Percentiles rank a stretch among this genome's conserved stretches.
Conservation (phyloP, 2,888 invertebrate species). For the Zygaena filipendulae region DNA sequence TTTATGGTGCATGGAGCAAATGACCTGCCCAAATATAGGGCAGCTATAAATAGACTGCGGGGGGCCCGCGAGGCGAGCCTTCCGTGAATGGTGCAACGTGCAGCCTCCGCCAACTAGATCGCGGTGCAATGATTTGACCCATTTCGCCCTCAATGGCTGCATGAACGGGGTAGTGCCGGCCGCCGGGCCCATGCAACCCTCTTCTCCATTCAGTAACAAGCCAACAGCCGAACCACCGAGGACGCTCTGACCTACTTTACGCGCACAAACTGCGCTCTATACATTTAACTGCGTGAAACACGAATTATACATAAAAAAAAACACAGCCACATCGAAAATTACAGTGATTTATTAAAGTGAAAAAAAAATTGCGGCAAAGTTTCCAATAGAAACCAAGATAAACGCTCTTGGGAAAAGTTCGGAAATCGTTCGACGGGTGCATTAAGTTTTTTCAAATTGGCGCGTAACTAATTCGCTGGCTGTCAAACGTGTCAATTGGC, state of each 20-base stretch:
- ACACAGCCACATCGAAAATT: no score
- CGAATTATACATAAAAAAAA: not conserved
- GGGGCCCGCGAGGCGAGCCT: no score
- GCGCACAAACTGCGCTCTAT: no score
- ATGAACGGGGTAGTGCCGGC: slow-evolving; percentile 47
- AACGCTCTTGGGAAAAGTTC: no score
- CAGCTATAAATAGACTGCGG: slow-evolving; percentile 53
- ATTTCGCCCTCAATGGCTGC: slow-evolving; percentile 65
- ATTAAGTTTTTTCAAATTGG: slow-evolving; percentile 33
- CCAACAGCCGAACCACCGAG: slow-evolving; percentile 47
- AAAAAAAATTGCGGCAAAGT: no score
- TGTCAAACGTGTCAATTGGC: no score
- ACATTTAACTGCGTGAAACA: no score
- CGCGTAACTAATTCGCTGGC: no score
- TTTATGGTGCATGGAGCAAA: slow-evolving; percentile 49
- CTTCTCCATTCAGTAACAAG: slow-evolving; percentile 58
- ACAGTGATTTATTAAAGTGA: no score
- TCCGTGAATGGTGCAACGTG: slow-evolving; percentile 56
- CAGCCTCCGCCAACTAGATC: slow-evolving; percentile 48
- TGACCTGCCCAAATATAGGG: slow-evolving; percentile 65
- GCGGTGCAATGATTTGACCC: slow-evolving; percentile 65
- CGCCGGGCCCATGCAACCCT: slow-evolving; percentile 44
- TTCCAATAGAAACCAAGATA: no score
- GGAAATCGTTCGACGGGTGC: no score
- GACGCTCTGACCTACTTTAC: slow-evolving; percentile 51